Evolutionary conservation across 64 coral and sea anemone species (phyloP).

Genomic region (Orbicella faveolata): DNA sequence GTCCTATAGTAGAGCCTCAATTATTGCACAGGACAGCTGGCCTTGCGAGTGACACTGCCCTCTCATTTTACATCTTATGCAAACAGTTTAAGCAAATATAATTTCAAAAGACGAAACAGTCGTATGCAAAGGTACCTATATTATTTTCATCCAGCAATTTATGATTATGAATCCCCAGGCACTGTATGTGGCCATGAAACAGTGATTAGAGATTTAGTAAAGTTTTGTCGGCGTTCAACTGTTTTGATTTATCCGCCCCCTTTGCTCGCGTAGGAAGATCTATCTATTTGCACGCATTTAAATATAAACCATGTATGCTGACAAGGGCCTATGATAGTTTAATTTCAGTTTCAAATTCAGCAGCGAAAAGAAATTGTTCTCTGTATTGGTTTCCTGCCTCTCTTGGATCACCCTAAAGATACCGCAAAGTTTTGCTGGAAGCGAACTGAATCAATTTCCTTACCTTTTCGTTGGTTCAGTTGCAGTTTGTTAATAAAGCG

Average conservation of each 20-base stretch:
- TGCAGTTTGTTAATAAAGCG: not conserved
- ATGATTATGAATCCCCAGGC: not conserved
- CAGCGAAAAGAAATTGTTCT: too few species aligned
- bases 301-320: too few species aligned
- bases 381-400: too few species aligned
- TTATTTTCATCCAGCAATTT: constrained; percentile 2
- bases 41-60: not conserved
- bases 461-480: not conserved
- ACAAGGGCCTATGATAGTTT: too few species aligned
- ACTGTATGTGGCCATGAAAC: not conserved
- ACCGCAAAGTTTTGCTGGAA: too few species aligned
- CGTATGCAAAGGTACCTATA: not conserved
- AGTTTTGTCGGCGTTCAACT: not conserved
- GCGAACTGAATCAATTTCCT: too few species aligned
- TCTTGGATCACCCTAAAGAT: too few species aligned
- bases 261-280: too few species aligned
- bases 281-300: too few species aligned
- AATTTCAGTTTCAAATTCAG: too few species aligned
- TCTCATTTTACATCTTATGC: not conserved
- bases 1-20: not conserved
- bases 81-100: constrained; percentile 14
- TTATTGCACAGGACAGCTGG: not conserved
- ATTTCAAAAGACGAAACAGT: not conserved
- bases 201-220: not conserved
- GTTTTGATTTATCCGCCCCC: too few species aligned